A percentile compares a stretch with the other conserved stretches of the same genome.
Conservation (phyloP, 1,140 invertebrate species). For the Centruroides vittatus region DNA sequence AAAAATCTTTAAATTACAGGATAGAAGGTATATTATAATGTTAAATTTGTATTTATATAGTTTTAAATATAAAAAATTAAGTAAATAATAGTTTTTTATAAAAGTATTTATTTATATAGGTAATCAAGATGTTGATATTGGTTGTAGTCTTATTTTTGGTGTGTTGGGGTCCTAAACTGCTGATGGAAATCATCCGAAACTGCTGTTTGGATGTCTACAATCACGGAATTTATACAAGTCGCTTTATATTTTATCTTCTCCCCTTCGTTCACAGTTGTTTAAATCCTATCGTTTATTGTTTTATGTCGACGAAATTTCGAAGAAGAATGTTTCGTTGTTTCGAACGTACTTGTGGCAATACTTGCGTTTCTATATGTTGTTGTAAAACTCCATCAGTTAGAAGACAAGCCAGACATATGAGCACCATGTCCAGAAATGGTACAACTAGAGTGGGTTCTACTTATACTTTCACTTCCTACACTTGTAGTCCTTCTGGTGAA, state of each 20-base stretch:
- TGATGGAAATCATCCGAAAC: slow-evolving; percentile 19
- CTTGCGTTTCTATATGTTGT: neutral
- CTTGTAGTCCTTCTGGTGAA: too few relatives aligned
- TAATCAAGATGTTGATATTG: slow-evolving; percentile 28
- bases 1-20: too few relatives aligned
- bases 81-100: too few relatives aligned
- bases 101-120: slow-evolving; percentile 4
- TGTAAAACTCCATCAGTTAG: neutral
- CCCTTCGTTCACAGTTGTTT: slow-evolving; percentile 31
- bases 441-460: slow-evolving; percentile 4
- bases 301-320: slow-evolving; percentile 38
- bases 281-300: slow-evolving; percentile 39
- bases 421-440: neutral
- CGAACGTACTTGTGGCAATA: slow-evolving; percentile 4
- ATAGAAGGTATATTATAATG: too few relatives aligned
- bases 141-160: slow-evolving; percentile 34
- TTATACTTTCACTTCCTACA: slow-evolving; percentile 3
- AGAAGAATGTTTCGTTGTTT: slow-evolving; percentile 25
- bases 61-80: too few relatives aligned
- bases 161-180: slow-evolving; percentile 33
- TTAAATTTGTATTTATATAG: too few relatives aligned
- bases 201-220: slow-evolving; percentile 20
- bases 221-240: slow-evolving; percentile 20
- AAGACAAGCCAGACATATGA: neutral
- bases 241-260: slow-evolving; percentile 23